A percentile compares a stretch with the other conserved stretches of the same genome.
phyloP scores from a whole-genome alignment of 2,888 invertebrate species.

The Tenthredo mesomela region DNA sequence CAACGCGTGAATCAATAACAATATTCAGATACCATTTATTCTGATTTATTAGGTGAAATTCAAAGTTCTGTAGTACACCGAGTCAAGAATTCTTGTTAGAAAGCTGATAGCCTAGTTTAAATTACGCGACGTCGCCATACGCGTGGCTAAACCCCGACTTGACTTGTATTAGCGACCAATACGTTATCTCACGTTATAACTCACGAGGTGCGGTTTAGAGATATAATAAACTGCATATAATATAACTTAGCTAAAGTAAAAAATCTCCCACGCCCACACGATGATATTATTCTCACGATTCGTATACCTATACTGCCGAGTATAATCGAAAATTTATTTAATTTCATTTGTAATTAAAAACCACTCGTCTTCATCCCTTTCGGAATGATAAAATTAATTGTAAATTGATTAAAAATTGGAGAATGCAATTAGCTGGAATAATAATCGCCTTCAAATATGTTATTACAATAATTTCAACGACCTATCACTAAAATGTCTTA shows the following conservation, averaged over 20 bases:
- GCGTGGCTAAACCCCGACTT: conserved; percentile 36
- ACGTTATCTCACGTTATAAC: conserved; percentile 48
- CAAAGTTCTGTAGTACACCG: conserved; percentile 25
- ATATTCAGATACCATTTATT: neutral
- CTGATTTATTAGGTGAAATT: conserved; percentile 50
- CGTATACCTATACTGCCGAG: neutral
- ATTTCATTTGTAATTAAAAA: neutral
- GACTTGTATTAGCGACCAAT: conserved; percentile 46
- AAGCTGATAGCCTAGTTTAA: conserved; percentile 52
- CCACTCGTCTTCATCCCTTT: neutral
- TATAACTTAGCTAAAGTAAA: neutral
- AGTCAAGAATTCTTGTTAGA: conserved; percentile 51
- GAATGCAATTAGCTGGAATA: neutral
- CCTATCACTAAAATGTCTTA: neutral
- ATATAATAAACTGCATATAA: conserved; percentile 13
- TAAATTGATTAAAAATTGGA: neutral
- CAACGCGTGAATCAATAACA: neutral
- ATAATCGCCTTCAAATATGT: neutral
- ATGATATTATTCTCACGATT: neutral
- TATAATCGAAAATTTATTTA: neutral
- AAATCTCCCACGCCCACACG: neutral
- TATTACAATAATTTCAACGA: neutral
- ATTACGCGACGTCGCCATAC: conserved; percentile 46
- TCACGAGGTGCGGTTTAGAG: conserved; percentile 23
- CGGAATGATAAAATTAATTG: neutral